Percentiles rank a stretch among this genome's conserved stretches.
These are phyloP conservation scores for Octomys mimax DNA, from an alignment of 2,797 vertebrate genomes.

Conservation along the genomic window DNA sequence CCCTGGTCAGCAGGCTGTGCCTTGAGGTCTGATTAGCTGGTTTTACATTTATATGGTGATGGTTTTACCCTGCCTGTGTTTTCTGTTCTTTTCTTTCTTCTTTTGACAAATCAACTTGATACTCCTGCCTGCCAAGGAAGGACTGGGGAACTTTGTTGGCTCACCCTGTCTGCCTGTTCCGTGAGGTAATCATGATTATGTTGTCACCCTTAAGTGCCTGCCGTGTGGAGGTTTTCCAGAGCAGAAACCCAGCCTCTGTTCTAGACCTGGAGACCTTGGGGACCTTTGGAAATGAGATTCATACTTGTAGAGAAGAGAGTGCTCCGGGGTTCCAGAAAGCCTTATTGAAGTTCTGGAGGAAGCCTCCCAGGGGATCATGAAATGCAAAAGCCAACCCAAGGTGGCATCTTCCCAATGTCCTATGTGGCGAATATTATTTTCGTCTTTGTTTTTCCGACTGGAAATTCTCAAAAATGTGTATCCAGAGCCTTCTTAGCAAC, in stretches of 20 bases:
- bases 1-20: not conserved
- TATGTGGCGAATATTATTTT: not conserved
- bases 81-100: constrained; percentile 26
- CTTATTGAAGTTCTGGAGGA: not conserved
- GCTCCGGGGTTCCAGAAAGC: not conserved
- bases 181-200: not conserved
- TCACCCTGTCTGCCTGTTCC: not conserved
- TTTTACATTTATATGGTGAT: constrained; percentile 46
- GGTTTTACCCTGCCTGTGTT: not conserved
- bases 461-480: constrained; percentile 38
- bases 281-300: not conserved
- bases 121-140: constrained; percentile 54
- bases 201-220: not conserved
- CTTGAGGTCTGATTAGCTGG: constrained; percentile 27
- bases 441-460: constrained; percentile 2
- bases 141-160: not conserved
- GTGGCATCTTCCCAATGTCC: constrained; percentile 1
- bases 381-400: not conserved
- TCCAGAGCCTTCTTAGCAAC: constrained; percentile 53
- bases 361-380: not conserved
- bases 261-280: not conserved
- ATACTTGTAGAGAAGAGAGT: not conserved
- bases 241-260: not conserved
- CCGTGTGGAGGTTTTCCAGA: not conserved
- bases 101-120: constrained; percentile 44